Conservation (phyloP, 1,140 invertebrate species). For the Atta cephalotes region DNA sequence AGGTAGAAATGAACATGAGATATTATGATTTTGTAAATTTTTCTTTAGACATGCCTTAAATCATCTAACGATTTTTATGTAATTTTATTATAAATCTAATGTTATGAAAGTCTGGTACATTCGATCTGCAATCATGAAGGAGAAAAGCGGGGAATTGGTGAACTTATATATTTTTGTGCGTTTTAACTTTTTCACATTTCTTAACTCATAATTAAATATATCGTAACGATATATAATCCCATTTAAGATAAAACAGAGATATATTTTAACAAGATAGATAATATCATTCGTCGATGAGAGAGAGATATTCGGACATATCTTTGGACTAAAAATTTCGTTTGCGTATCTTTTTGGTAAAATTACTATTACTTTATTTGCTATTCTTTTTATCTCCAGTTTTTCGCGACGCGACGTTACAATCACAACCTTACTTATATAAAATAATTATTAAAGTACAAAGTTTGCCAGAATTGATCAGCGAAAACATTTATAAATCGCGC, state of each 20-base stretch:
- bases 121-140: slow-evolving; percentile 63
- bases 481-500: slow-evolving; percentile 7
- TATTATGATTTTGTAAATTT: slow-evolving; percentile 42
- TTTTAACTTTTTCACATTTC: slow-evolving; percentile 32
- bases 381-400: neutral
- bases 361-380: neutral
- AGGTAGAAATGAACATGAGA: neutral
- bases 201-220: slow-evolving; percentile 33
- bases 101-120: slow-evolving; percentile 46
- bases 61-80: slow-evolving; percentile 55
- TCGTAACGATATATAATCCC: neutral
- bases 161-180: slow-evolving; percentile 26
- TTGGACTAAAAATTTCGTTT: slow-evolving; percentile 10
- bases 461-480: slow-evolving; percentile 32
- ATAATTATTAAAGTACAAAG: slow-evolving; percentile 69
- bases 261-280: slow-evolving; percentile 35
- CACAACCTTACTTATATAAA: slow-evolving; percentile 52
- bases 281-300: neutral
- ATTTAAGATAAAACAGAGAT: slow-evolving; percentile 28
- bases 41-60: slow-evolving; percentile 45
- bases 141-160: slow-evolving; percentile 27
- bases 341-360: neutral
- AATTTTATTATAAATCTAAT: slow-evolving; percentile 53
- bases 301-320: slow-evolving; percentile 26
- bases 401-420: slow-evolving; percentile 40